Conservation (phyloP, 2,888 invertebrate genomes). For the Drosophila pegasa region DNA sequence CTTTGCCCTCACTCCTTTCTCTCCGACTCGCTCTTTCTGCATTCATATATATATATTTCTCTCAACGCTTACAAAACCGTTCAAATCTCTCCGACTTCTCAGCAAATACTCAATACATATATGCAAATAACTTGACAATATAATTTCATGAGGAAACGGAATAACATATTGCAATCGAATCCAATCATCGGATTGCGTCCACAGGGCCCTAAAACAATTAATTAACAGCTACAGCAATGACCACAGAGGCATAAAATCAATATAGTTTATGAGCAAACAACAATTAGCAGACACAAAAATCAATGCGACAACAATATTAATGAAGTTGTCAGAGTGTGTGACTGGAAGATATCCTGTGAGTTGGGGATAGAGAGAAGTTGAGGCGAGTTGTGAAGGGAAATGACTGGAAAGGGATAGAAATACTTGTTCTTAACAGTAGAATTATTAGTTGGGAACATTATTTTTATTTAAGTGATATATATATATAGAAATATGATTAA, state of each 20-base stretch:
- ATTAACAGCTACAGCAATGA: conserved; percentile 52
- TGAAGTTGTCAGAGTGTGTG: not conserved
- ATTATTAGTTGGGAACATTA: too few species aligned
- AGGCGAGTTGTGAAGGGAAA: too few species aligned
- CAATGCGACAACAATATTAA: conserved; percentile 50
- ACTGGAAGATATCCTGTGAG: not conserved
- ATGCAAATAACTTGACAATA: not conserved
- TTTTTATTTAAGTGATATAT: too few species aligned
- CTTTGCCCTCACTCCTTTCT: too few species aligned
- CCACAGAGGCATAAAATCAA: conserved; percentile 49
- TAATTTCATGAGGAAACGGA: not conserved
- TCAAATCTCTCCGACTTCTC: too few species aligned
- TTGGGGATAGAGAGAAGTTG: too few species aligned
- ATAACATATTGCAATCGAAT: conserved; percentile 17
- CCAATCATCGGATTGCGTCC: conserved; percentile 23
- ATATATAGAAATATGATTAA: too few species aligned
- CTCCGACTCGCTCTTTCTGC: too few species aligned
- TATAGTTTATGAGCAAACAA: conserved; percentile 53
- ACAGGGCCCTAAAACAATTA: conserved; percentile 43
- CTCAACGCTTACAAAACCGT: too few species aligned
- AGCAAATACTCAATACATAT: not conserved
- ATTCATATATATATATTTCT: too few species aligned
- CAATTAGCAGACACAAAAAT: conserved; percentile 60
- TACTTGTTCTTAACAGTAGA: too few species aligned
- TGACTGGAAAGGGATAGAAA: too few species aligned